Evolutionary conservation across 35 echinoderm and acorn worm genomes (phyloP).

Genomic region (Apostichopus parvimensis): DNA sequence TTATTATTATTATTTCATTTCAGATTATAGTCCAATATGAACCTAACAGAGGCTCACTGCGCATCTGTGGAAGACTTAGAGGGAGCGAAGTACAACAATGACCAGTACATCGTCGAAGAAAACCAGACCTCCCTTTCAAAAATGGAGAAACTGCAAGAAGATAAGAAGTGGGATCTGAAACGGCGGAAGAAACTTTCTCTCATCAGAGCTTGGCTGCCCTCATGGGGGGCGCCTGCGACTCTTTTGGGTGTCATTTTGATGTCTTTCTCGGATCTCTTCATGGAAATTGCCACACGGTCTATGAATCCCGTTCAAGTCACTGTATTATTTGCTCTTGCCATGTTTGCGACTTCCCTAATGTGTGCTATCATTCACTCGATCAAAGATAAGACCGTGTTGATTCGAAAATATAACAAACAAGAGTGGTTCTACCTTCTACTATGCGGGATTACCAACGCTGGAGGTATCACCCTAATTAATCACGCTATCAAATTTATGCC

Average conservation of each 20-base stretch:
- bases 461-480: neutral
- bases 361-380: neutral
- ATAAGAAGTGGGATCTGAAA: neutral
- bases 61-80: neutral
- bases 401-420: neutral
- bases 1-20: no score
- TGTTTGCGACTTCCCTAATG: neutral
- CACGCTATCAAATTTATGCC: conserved; percentile 10
- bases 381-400: neutral
- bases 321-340: neutral
- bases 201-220: conserved; percentile 13
- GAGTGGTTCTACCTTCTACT: conserved; percentile 15
- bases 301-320: conserved; percentile 18
- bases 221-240: neutral
- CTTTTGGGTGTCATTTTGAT: conserved; percentile 19
- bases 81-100: neutral
- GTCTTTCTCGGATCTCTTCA: conserved; percentile 25
- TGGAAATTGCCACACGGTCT: neutral
- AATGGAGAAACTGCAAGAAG: neutral
- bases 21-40: neutral
- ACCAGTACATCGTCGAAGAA: neutral
- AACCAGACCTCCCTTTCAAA: neutral
- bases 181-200: neutral
- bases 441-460: neutral
- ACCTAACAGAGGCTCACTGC: neutral